Percentiles rank a stretch among this genome's conserved stretches.
Conservation (phyloP, 35 echinoderm and acorn worm genomes). For the Stichopus chloronotus region DNA sequence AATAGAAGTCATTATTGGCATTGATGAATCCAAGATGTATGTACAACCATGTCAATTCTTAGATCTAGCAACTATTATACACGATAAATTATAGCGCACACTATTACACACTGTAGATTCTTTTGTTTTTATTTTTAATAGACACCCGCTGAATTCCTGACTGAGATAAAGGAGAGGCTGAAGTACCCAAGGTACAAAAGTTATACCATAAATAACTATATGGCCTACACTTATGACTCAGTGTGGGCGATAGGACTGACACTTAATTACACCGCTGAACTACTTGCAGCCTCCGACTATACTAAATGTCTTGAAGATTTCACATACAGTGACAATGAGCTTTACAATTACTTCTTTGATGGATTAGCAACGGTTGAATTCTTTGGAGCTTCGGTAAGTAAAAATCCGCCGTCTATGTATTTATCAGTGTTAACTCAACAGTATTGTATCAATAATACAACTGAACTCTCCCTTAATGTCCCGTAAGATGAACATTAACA, state of each 20-base stretch:
- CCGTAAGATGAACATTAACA: neutral
- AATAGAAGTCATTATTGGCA: too few species aligned
- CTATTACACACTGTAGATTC: too few species aligned
- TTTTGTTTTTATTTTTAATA: neutral
- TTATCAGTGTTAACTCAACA: too few species aligned
- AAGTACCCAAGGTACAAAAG: neutral
- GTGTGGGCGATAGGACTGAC: conserved; percentile 40
- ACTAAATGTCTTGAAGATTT: conserved; percentile 49
- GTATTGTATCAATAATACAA: too few species aligned
- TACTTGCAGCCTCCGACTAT: neutral
- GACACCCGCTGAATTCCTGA: conserved; percentile 10
- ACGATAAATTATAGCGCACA: too few species aligned
- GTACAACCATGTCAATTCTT: too few species aligned
- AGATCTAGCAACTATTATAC: too few species aligned
- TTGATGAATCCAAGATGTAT: too few species aligned
- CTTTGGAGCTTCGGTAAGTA: conserved; percentile 59
- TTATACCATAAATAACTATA: conserved; percentile 27
- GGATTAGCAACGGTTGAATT: conserved; percentile 30
- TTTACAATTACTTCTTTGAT: conserved; percentile 44
- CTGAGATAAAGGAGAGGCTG: neutral
- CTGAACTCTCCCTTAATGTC: too few species aligned
- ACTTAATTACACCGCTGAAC: conserved; percentile 1
- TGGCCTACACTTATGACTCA: conserved; percentile 50
- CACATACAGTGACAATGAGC: conserved; percentile 42
- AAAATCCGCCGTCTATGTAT: too few species aligned